Percentiles rank a stretch among this genome's conserved stretches.
These are phyloP conservation scores for Morone chrysops DNA, from an alignment of 2,113 vertebrate genomes.

Conservation along the genomic window DNA sequence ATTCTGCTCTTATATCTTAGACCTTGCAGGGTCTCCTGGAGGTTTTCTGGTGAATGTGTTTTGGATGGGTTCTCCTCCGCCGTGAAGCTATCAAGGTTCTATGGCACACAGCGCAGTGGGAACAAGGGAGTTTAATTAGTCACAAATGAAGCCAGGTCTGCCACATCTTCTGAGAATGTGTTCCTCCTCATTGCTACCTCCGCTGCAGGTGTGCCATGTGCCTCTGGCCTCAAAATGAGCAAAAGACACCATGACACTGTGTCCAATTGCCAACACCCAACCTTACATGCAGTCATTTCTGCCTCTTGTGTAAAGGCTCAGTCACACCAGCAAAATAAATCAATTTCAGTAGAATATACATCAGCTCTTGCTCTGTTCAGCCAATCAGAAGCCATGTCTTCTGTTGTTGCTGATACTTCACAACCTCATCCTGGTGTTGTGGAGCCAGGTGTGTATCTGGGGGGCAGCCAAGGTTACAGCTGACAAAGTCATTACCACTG, in stretches of 20 bases:
- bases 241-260: background rate
- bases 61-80: slow-evolving; percentile 3
- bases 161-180: background rate
- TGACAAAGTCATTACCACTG: no score
- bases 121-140: background rate
- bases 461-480: no score
- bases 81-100: background rate
- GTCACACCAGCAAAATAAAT: background rate
- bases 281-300: background rate
- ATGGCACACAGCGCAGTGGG: background rate
- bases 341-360: no score
- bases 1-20: no score
- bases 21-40: no score
- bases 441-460: no score
- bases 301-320: background rate
- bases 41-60: background rate
- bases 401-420: no score
- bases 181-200: background rate
- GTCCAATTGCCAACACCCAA: background rate
- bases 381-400: no score
- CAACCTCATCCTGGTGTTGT: no score
- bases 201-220: background rate
- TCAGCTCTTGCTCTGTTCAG: no score
- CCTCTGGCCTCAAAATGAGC: slow-evolving; percentile 2
- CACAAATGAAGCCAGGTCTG: background rate